Evolutionary conservation across 2,888 invertebrate species (phyloP), one percentile per base, ranked within the genome.

Genomic region (Thymelicus sylvestris): DNA sequence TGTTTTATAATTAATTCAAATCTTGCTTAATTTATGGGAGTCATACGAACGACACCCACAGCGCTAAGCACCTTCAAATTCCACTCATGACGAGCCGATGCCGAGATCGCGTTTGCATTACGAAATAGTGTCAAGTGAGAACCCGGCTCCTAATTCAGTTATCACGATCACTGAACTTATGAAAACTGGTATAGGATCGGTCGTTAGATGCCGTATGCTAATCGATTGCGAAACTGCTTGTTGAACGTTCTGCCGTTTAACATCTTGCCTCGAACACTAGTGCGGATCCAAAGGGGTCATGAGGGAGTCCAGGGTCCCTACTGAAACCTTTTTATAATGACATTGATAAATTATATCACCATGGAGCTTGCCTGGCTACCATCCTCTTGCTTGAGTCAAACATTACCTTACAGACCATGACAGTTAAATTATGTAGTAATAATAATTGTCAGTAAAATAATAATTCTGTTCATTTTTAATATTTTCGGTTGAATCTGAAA

Each of bases 81-180:
- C 69, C 63, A 10, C 57, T 1, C 10, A 7, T 64, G 63, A 48
- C 44, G 48, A 41, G 64, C 24, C 57, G 69, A 48, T 48, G 41
- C 48, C 59, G 50, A 12, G 59, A 59, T 69, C 48, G 59, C 55
- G 57, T 69, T 63, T 48, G 64, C 19, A 64, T 69, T 69, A 57
- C 61, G 74, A 73, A 72, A 73, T 71, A 50, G 75, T 76, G 76
- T 66, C 71, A 77, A 77, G 60, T 72, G 73, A 72, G 67, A 4
- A 70, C 59, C 50, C 72, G 59, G 12, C 77, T 83, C 87, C 88
- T 91, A 92, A 93, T 89, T 84, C 77, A 87, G 86, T 81, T 81
- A 89, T 90, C 92, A 92, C 92, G 91, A 87, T 82, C 80, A 80
- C 31, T 65, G 70, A 64, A 64, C 80, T 81, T 80, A 85, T 86